Conservation (phyloP, 2,113 vertebrate species). For the Dascyllus trimaculatus region DNA sequence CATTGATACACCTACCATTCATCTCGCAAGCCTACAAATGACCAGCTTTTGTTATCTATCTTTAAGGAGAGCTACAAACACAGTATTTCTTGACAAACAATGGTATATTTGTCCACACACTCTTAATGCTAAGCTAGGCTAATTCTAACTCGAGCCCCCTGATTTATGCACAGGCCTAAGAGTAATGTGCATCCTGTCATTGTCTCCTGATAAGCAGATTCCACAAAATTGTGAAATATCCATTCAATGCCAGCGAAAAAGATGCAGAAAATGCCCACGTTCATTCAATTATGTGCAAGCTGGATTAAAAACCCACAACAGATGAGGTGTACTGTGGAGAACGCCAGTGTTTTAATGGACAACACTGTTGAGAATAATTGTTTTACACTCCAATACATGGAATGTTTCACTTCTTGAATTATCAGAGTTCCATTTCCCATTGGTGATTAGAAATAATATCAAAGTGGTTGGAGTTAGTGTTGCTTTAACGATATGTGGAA, state of each 20-base stretch:
- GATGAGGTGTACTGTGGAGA: background rate
- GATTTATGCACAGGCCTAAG: background rate
- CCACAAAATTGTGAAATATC: background rate
- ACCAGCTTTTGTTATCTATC: too few relatives aligned
- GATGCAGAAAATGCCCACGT: too few relatives aligned
- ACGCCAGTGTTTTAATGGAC: background rate
- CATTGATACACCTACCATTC: too few relatives aligned
- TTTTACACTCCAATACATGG: background rate
- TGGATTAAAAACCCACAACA: background rate
- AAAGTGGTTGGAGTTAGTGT: conserved; percentile 6
- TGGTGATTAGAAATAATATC: conserved; percentile 14
- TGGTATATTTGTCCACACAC: background rate
- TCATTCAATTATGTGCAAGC: too few relatives aligned
- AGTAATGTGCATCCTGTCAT: background rate
- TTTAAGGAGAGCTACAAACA: too few relatives aligned
- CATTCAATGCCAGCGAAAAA: too few relatives aligned
- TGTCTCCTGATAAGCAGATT: background rate
- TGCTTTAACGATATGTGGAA: conserved; percentile 42
- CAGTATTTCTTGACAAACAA: too few relatives aligned
- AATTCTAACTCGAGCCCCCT: background rate
- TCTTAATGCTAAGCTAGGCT: background rate
- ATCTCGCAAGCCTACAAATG: too few relatives aligned
- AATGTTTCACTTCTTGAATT: conserved; percentile 1
- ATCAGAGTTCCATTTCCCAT: conserved; percentile 3
- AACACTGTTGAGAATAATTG: background rate